Evolutionary conservation across 2,888 invertebrate species (phyloP), one percentile per base, ranked within the genome.

Genomic region (Isotomurus palustris): DNA sequence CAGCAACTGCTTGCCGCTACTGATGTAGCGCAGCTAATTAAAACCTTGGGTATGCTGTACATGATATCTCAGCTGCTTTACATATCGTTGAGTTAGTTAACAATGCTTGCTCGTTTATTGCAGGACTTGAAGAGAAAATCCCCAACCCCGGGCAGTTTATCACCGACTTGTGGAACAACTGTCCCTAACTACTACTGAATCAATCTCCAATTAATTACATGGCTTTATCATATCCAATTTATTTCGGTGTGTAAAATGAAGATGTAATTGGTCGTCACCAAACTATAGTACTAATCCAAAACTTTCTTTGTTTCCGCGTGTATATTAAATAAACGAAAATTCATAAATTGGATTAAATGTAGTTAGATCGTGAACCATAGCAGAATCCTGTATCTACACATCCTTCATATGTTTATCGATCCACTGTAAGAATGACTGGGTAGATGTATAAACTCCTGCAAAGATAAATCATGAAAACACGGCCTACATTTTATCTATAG

Each of bases 11-110:
- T 94, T 71, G 90, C 92, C 10, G 91, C 93, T 78, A 83, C 90
- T 62, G 89, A 91, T 17, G 88, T 95, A 76, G 83, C 82, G 6
- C 95, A 96, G 79, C 91, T 91, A 80, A 90, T 89, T 77, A 95
- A 95, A 83, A 91, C 93, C 68, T 83, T 86, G 71, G 91, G 92
- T 82, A 75, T 75, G 61, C n/a, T n/a, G n/a, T n/a, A n/a, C n/a
- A n/a, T n/a, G n/a, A n/a, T n/a, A 32, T 4, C 6, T 5, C 17
- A 24, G 12, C 10, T 22, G 5, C 12, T 38, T 38, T 27, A n/a
- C n/a, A n/a, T n/a, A n/a, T n/a, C n/a, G n/a, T n/a, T n/a, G n/a
- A 32, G 8, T 14, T 29, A n/a, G 27, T 29, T 12, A 29, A 48
- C 21, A 17, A 29, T 17, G 14, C 17, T n/a, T n/a, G n/a, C n/a